A percentile compares a stretch with the other conserved stretches of the same genome.
Evolutionary conservation across 2,888 invertebrate species (phyloP).

Genomic region (Zygogramma bicolorata): DNA sequence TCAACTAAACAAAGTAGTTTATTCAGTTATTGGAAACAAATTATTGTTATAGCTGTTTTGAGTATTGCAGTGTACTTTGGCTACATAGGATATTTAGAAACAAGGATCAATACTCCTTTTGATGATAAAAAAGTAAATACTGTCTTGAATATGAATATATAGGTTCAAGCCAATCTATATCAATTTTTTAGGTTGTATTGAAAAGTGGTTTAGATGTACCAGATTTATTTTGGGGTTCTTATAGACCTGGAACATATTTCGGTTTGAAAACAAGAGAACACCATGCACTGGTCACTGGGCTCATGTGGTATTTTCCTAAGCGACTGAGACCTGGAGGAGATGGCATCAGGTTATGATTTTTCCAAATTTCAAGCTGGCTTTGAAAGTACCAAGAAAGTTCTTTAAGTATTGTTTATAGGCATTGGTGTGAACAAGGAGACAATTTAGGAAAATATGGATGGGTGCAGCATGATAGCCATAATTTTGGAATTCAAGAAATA

Average conservation of each 20-base stretch:
- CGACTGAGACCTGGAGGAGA: conserved; percentile 76
- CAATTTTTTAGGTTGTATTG: conserved; percentile 75
- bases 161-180: neutral
- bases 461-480: conserved; percentile 92
- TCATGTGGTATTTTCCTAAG: conserved; percentile 95
- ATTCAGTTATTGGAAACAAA: conserved; percentile 71
- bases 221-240: conserved; percentile 93
- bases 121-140: conserved; percentile 78
- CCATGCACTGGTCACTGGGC: conserved; percentile 88
- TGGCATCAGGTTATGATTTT: conserved; percentile 74
- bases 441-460: conserved; percentile 87
- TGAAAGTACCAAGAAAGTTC: no score
- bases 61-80: conserved; percentile 80
- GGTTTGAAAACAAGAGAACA: conserved; percentile 93
- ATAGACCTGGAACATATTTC: conserved; percentile 89
- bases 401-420: conserved; percentile 70
- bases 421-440: conserved; percentile 94
- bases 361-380: conserved; percentile 12
- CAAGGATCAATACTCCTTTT: conserved; percentile 88
- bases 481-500: conserved; percentile 92
- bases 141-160: neutral
- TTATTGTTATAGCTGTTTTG: conserved; percentile 74
- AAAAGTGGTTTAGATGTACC: conserved; percentile 79
- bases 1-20: conserved; percentile 47
- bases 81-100: conserved; percentile 87